phyloP scores from a whole-genome alignment of 2,113 vertebrate species.

The Channa maculata region DNA sequence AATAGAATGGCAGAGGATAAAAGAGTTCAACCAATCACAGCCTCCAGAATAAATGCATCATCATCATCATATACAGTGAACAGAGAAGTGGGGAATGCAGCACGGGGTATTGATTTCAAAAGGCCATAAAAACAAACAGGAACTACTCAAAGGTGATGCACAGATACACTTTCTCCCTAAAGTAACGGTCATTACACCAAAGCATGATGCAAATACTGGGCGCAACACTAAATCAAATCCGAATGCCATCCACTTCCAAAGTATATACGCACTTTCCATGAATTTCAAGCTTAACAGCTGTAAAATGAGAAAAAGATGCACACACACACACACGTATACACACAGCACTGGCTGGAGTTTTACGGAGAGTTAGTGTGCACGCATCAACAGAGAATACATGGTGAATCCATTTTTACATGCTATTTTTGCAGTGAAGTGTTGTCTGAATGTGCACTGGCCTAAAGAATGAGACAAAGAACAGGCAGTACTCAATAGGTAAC shows the following conservation, averaged over 20 bases:
- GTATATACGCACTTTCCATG: neutral
- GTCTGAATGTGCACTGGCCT: conserved; percentile 16
- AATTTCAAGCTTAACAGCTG: conserved; percentile 18
- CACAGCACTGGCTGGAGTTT: neutral
- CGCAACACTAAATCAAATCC: conserved; percentile 22
- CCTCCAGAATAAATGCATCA: conserved; percentile 51
- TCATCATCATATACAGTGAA: conserved; percentile 49
- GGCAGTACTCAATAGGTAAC: conserved; percentile 29
- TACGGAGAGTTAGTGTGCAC: conserved; percentile 4
- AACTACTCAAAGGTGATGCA: conserved; percentile 46
- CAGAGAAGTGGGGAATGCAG: conserved; percentile 51
- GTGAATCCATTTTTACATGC: conserved; percentile 29
- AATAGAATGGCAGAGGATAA: conserved; percentile 37
- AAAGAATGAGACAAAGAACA: conserved; percentile 28
- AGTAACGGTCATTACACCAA: conserved; percentile 46
- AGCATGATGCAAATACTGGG: conserved; percentile 42
- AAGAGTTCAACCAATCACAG: conserved; percentile 54
- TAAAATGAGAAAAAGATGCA: conserved; percentile 10
- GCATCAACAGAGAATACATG: neutral
- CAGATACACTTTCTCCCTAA: conserved; percentile 42
- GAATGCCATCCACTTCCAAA: conserved; percentile 19
- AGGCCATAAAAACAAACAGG: conserved; percentile 69
- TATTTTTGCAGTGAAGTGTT: conserved; percentile 15
- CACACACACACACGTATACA: too few species aligned
- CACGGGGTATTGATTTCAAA: conserved; percentile 52